Percentiles rank a stretch among this genome's conserved stretches.
These are phyloP conservation scores for Nymphalis c-album DNA, from an alignment of 2,888 invertebrate species.

Conservation along the genomic window DNA sequence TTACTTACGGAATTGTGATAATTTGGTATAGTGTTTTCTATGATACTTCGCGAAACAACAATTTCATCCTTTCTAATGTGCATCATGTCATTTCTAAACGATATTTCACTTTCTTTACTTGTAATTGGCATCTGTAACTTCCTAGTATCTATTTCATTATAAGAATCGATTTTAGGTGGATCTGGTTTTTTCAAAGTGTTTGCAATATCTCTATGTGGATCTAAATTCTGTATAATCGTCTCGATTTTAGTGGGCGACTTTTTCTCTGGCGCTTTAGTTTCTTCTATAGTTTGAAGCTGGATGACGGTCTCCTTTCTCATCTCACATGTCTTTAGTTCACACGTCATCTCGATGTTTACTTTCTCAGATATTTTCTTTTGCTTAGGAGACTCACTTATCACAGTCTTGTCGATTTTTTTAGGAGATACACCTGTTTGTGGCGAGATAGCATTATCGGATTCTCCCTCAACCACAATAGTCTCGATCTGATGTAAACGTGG, in stretches of 20 bases:
- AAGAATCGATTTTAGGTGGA: conserved; percentile 62
- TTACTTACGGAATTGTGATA: conserved; percentile 65
- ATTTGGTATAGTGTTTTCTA: conserved; percentile 63
- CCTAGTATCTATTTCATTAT: conserved; percentile 59
- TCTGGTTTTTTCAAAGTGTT: conserved; percentile 62
- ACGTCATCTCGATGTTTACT: conserved; percentile 46
- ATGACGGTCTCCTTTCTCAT: conserved; percentile 75
- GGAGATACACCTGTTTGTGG: conserved; percentile 57
- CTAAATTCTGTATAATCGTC: conserved; percentile 65
- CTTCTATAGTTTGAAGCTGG: conserved; percentile 69
- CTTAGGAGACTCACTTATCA: conserved; percentile 65
- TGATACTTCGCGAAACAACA: conserved; percentile 65
- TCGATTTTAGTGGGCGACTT: conserved; percentile 72
- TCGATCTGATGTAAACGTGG: conserved; percentile 68
- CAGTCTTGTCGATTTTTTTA: conserved; percentile 60
- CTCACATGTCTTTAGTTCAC: conserved; percentile 65
- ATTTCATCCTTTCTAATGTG: conserved; percentile 69
- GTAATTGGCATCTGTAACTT: conserved; percentile 54
- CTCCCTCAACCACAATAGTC: conserved; percentile 71
- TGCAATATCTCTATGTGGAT: conserved; percentile 61
- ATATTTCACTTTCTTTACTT: conserved; percentile 64
- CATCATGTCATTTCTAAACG: conserved; percentile 63
- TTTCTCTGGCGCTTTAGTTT: conserved; percentile 60
- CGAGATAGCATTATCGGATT: conserved; percentile 63
- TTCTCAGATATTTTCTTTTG: conserved; percentile 63